phyloP scores from a whole-genome alignment of 1,140 invertebrate species.

The Drosophila mauritiana region DNA sequence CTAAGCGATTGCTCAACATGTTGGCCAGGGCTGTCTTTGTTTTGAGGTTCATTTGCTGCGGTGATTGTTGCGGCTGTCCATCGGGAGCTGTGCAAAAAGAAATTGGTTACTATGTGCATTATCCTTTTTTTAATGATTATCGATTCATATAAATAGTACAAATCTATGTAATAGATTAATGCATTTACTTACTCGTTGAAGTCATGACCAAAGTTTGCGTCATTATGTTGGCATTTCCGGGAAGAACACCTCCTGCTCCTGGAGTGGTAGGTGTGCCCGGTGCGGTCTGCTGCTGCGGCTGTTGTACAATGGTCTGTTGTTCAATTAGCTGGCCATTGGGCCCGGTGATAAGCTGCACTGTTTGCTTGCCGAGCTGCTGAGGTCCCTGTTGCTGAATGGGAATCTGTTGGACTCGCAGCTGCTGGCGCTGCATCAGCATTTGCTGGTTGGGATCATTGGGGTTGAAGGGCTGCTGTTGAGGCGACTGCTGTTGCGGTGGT shows the following conservation, averaged over 20 bases:
- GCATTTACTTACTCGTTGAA: constrained; percentile 84
- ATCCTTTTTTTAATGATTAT: no score
- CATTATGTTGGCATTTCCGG: constrained; percentile 57
- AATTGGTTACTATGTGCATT: background rate
- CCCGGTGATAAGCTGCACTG: constrained; percentile 85
- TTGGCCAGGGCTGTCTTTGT: constrained; percentile 98
- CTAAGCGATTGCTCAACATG: constrained; percentile 95
- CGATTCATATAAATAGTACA: no score
- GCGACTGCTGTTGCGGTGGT: constrained; percentile 56
- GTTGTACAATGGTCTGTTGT: constrained; percentile 86
- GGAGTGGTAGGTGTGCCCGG: constrained; percentile 62
- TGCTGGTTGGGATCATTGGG: constrained; percentile 80
- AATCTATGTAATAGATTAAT: background rate
- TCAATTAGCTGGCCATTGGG: constrained; percentile 80
- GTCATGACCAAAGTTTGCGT: constrained; percentile 85
- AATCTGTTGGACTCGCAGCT: constrained; percentile 86
- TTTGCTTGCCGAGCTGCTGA: constrained; percentile 85
- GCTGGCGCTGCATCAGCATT: constrained; percentile 79
- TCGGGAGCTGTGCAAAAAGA: constrained; percentile 32
- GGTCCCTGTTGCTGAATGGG: constrained; percentile 85
- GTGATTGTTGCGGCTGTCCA: constrained; percentile 79
- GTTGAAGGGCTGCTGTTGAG: constrained; percentile 50
- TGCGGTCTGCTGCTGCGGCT: constrained; percentile 83
- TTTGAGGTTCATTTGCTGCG: constrained; percentile 90
- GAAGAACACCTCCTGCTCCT: constrained; percentile 33